Evolutionary conservation across 2,113 vertebrate genomes (phyloP).

Genomic region (Ophthalmolycus amberensis): DNA sequence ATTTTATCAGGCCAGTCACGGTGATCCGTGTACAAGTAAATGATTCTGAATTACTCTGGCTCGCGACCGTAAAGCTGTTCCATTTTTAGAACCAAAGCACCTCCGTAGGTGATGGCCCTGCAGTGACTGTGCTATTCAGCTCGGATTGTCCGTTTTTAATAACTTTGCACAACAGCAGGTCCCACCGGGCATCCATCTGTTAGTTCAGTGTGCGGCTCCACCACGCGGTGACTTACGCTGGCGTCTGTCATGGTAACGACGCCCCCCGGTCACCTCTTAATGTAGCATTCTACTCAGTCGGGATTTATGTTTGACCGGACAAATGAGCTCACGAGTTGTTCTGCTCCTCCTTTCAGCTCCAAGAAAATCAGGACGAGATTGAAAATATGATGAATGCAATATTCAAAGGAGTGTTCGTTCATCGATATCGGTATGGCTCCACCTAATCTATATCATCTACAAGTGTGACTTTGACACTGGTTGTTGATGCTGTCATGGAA

Average conservation of each 20-base stretch:
- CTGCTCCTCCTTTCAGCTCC: conserved; percentile 88
- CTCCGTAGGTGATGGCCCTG: conserved; percentile 36
- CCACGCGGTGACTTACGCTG: conserved; percentile 47
- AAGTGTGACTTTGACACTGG: background rate
- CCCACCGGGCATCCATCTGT: conserved; percentile 77
- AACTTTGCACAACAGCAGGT: conserved; percentile 64
- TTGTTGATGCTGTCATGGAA: background rate
- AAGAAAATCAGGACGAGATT: conserved; percentile 99
- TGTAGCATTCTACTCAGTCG: conserved; percentile 4
- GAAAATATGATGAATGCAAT: conserved; percentile 99
- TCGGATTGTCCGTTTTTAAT: conserved; percentile 53
- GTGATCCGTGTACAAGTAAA: background rate
- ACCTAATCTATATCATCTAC: background rate
- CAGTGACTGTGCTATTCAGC: conserved; percentile 50
- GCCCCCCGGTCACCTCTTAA: conserved; percentile 16
- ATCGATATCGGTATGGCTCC: conserved; percentile 93
- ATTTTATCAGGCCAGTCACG: background rate
- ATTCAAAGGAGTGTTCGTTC: conserved; percentile 99
- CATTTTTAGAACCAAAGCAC: conserved; percentile 24
- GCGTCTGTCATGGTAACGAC: conserved; percentile 49
- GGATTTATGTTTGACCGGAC: background rate
- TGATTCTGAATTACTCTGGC: conserved; percentile 1
- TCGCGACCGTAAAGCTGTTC: conserved; percentile 1
- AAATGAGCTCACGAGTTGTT: background rate
- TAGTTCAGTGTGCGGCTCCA: conserved; percentile 46